Evolutionary conservation across 2,113 vertebrate genomes (phyloP), one percentile per base, ranked within the genome.

Genomic region (Penelope pileata): DNA sequence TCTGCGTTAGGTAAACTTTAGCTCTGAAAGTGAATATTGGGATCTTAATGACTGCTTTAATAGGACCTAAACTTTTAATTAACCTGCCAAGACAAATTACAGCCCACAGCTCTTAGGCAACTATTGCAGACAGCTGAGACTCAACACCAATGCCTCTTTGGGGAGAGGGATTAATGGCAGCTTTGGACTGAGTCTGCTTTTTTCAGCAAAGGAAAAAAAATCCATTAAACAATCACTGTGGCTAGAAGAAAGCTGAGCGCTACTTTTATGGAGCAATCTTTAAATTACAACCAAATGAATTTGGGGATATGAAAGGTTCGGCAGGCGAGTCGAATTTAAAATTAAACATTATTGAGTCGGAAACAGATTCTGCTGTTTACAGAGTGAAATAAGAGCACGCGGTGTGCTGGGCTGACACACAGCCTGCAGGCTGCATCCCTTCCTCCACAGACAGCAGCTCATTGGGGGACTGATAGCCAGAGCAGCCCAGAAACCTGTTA

Each of bases 61-160:
- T 96, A 98, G 97, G 95, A 97, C 94, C 92, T 94, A 96, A 97
- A 98, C 95, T 98, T 98, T 98, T 98, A 98, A 98, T 98, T 98
- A 98, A 98, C 92, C 94, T 98, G 98, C 95, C 97, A 97, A 97
- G 97, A 97, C 94, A 97, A 97, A 97, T 98, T 97, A 97, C 86
- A 97, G 91, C 83, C 95, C 86, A 78, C 22, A 93, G 95, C 81
- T 97, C 91, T 97, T 96, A 93, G 95, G 96, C 96, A 97, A 96
- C 50, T 83, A 89, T 38, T 96, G 95, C 72, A 96, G 98, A 97
- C 96, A 98, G 97, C 96, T 95, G 96, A 97, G 97, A 93, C 93
- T 97, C 97, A 97, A 88, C 59, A 93, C 90, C 94, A 94, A 72
- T 56, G 91, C 59, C 96, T 97, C 96, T 94, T 78, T 53, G 92